Evolutionary conservation across 2,888 invertebrate species (phyloP).

Genomic region (Punctoribates punctum): DNA sequence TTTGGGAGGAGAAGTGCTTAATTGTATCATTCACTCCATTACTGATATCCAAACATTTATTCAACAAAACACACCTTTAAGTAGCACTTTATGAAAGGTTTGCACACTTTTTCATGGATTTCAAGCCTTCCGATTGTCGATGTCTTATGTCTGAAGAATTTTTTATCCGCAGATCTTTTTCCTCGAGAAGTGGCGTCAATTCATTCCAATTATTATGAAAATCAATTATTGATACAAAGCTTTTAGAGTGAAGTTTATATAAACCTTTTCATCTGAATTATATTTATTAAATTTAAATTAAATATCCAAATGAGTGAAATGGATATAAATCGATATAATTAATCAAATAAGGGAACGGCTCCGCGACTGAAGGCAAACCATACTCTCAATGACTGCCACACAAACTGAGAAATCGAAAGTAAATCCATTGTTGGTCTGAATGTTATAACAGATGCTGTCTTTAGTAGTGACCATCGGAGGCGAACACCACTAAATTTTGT

Average conservation of each 20-base stretch:
- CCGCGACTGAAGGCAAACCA: neutral
- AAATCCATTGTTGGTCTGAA: neutral
- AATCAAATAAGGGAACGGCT: neutral
- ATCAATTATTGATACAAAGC: too few species aligned
- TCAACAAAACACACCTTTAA: slow-evolving; percentile 24
- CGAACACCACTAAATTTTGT: slow-evolving; percentile 14
- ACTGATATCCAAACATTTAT: neutral
- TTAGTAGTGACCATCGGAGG: slow-evolving; percentile 11
- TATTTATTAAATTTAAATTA: neutral
- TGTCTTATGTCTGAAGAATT: neutral
- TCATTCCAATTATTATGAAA: too few species aligned
- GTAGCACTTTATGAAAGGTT: slow-evolving; percentile 18
- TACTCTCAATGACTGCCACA: neutral
- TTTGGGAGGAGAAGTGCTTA: slow-evolving; percentile 31
- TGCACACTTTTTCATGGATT: slow-evolving; percentile 33
- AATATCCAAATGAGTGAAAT: too few species aligned
- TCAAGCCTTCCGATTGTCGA: neutral
- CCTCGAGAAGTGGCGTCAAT: neutral
- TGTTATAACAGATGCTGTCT: slow-evolving; percentile 30
- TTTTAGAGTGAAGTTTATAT: too few species aligned
- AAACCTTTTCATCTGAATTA: too few species aligned
- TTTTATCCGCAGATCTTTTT: slow-evolving; percentile 16
- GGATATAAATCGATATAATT: neutral
- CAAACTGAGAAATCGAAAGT: slow-evolving; percentile 7
- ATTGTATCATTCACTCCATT: slow-evolving; percentile 26